Percentiles rank a stretch among this genome's conserved stretches.
Evolutionary conservation across 2,888 invertebrate species (phyloP).

Genomic region (Andrena chrysosceles): DNA sequence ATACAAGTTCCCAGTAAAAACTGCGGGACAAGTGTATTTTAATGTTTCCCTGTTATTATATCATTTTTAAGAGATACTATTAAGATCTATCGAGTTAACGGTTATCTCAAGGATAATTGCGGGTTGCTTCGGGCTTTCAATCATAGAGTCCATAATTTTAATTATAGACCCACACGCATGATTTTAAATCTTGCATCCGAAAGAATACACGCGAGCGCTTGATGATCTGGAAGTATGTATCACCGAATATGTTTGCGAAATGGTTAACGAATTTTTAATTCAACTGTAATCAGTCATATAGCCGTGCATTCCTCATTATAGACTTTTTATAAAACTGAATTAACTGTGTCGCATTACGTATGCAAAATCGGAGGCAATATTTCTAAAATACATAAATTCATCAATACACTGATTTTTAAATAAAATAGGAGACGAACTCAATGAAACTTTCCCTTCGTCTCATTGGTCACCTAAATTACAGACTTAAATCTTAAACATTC

Average conservation of each 20-base stretch:
- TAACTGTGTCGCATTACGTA: too few species aligned
- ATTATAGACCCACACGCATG: conserved; percentile 28
- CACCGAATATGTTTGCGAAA: background rate
- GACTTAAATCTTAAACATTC: too few species aligned
- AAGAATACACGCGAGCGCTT: conserved; percentile 5
- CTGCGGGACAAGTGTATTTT: conserved; percentile 21
- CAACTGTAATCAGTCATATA: background rate
- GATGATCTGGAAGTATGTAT: background rate
- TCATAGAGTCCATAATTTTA: conserved; percentile 50
- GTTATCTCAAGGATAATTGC: conserved; percentile 45
- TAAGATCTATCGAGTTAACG: conserved; percentile 44
- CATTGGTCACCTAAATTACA: too few species aligned
- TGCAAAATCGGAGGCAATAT: too few species aligned
- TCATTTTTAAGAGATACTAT: conserved; percentile 46
- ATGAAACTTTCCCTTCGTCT: too few species aligned
- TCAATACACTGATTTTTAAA: too few species aligned
- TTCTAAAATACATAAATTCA: too few species aligned
- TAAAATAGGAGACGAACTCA: too few species aligned
- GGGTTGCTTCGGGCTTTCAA: conserved; percentile 41
- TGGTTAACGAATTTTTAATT: background rate
- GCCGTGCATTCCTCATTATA: too few species aligned
- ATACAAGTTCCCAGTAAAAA: conserved; percentile 30
- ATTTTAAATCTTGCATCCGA: conserved; percentile 10
- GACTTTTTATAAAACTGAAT: too few species aligned
- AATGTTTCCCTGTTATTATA: conserved; percentile 53